Conservation (phyloP, 2,113 vertebrate species). For the Proteles cristata region DNA sequence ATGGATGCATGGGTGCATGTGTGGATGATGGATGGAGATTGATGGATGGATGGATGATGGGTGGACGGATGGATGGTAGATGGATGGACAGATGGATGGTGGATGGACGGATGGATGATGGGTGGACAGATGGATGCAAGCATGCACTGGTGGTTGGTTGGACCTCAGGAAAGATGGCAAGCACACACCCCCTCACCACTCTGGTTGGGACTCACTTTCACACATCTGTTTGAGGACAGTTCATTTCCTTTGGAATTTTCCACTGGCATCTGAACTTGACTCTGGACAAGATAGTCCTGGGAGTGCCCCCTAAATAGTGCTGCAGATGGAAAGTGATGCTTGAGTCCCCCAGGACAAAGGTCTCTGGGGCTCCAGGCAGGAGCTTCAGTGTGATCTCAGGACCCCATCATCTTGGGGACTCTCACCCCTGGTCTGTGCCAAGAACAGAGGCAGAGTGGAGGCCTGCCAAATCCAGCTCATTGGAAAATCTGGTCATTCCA, state of each 20-base stretch:
- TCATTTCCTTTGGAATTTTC: neutral
- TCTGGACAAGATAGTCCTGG: neutral
- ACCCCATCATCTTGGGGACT: neutral
- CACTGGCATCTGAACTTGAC: neutral
- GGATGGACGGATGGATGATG: no score
- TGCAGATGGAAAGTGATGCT: accelerated
- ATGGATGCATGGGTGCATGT: accelerated
- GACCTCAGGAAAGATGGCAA: neutral
- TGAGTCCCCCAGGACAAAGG: neutral
- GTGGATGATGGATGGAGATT: neutral
- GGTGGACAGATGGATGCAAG: accelerated
- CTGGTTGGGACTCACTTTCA: no score
- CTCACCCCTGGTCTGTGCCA: neutral
- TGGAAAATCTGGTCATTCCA: accelerated
- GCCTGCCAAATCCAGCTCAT: neutral
- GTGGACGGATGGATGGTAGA: accelerated
- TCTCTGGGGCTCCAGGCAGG: neutral
- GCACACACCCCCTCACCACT: neutral
- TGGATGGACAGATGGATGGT: no score
- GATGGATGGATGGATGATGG: no score
- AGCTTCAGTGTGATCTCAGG: neutral
- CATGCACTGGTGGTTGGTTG: accelerated
- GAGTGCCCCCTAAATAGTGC: no score
- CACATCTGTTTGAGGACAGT: accelerated
- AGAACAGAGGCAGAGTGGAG: neutral